Percentiles rank a stretch among this genome's conserved stretches.
Conservation (phyloP, 2,797 vertebrate genomes). For the Aselliscus stoliczkanus region DNA sequence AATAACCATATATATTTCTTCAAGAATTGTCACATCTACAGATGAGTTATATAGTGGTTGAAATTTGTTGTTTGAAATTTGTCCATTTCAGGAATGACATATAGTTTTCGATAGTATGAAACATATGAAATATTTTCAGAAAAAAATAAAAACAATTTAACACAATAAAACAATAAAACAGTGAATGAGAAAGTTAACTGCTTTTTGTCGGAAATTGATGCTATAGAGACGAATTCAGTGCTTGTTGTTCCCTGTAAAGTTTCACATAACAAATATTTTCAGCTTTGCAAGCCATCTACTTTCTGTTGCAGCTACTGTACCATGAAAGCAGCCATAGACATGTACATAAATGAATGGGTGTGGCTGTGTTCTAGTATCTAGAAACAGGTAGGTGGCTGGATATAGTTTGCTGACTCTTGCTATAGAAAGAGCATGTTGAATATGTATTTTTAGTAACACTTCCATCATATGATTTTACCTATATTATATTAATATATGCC, state of each 20-base stretch:
- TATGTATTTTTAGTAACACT: neutral
- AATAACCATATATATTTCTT: neutral
- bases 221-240: neutral
- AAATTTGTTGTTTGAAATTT: neutral
- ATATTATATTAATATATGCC: neutral
- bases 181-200: neutral
- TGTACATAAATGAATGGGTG: neutral
- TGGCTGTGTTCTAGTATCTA: neutral
- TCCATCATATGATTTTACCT: neutral
- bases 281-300: neutral
- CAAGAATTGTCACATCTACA: neutral
- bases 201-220: neutral
- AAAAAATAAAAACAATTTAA: neutral
- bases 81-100: neutral
- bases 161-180: too few species aligned
- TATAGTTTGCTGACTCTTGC: neutral
- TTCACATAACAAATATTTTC: neutral
- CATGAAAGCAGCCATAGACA: neutral
- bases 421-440: neutral
- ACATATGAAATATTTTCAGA: neutral
- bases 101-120: neutral
- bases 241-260: neutral
- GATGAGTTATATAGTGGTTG: neutral
- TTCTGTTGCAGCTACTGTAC: neutral
- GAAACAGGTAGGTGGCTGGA: neutral